These are phyloP conservation scores for Cephalopterus ornatus DNA, from an alignment of 2,113 vertebrate species.

Conservation along the genomic window DNA sequence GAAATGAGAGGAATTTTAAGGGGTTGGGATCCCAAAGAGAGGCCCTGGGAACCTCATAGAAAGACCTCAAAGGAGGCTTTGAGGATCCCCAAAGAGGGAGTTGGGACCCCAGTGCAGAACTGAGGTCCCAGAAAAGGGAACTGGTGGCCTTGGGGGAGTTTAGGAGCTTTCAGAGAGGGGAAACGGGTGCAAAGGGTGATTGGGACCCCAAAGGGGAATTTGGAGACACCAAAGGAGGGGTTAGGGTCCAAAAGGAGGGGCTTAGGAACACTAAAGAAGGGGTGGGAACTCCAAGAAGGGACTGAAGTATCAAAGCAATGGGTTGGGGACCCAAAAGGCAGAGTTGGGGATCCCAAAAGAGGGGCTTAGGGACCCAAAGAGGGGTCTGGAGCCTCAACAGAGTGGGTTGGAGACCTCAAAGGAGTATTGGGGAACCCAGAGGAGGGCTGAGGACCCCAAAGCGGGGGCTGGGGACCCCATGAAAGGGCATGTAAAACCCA, in stretches of 20 bases:
- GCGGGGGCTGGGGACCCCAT: fast-evolving
- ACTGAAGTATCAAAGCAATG: not conserved
- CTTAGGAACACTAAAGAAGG: not conserved
- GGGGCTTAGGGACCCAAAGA: not conserved
- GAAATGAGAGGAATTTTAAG: fast-evolving
- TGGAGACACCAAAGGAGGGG: not conserved
- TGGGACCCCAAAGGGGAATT: not conserved
- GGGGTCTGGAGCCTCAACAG: not conserved
- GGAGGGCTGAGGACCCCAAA: not conserved
- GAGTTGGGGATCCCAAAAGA: not conserved
- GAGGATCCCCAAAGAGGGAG: not conserved
- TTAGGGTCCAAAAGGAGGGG: not conserved
- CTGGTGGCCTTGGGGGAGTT: not conserved
- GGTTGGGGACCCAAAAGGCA: not conserved
- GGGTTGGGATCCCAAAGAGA: not conserved
- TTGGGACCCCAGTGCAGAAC: fast-evolving
- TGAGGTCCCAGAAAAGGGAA: not conserved
- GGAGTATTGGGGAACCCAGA: not conserved
- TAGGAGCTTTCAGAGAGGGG: fast-evolving
- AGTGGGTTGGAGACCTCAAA: not conserved
- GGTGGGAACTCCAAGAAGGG: too few relatives aligned
- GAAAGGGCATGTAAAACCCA: fast-evolving
- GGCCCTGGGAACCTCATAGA: not conserved
- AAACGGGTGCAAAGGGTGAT: fast-evolving
- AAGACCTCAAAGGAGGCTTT: not conserved